phyloP scores from a whole-genome alignment of 1,140 invertebrate genomes.

The Augochlora pura region DNA sequence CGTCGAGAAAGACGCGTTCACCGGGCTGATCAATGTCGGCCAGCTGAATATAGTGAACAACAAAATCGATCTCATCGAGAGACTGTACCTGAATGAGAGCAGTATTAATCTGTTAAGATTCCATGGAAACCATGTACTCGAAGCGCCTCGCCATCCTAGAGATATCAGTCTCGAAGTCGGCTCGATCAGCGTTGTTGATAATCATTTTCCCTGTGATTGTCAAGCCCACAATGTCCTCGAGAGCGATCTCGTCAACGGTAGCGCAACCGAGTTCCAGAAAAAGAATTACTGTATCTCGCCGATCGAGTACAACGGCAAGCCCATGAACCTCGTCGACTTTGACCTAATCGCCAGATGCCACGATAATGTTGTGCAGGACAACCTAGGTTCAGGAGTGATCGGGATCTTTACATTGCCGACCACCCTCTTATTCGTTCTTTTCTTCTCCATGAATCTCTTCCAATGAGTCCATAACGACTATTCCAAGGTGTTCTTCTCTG shows the following conservation, averaged over 20 bases:
- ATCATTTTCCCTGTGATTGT: conserved; percentile 92
- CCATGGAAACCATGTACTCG: conserved; percentile 90
- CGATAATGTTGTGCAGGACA: conserved; percentile 84
- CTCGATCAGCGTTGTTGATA: conserved; percentile 85
- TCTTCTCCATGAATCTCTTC: conserved; percentile 44
- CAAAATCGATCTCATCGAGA: conserved; percentile 90
- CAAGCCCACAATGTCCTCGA: conserved; percentile 87
- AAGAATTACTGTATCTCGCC: conserved; percentile 92
- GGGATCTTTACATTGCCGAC: conserved; percentile 26
- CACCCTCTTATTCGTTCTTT: conserved; percentile 32
- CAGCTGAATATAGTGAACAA: conserved; percentile 89
- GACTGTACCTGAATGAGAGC: conserved; percentile 85
- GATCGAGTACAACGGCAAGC: conserved; percentile 88
- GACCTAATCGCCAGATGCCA: conserved; percentile 85
- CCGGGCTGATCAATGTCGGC: conserved; percentile 85
- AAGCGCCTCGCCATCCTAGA: conserved; percentile 84
- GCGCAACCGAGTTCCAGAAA: conserved; percentile 84
- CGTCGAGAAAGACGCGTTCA: conserved; percentile 86
- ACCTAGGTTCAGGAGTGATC: conserved; percentile 78
- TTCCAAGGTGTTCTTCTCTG: neutral
- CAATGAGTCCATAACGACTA: conserved; percentile 1
- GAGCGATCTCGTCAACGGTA: conserved; percentile 86
- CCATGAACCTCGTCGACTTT: conserved; percentile 86
- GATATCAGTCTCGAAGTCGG: conserved; percentile 85
- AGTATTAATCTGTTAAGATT: conserved; percentile 86